A percentile compares a stretch with the other conserved stretches of the same genome.
phyloP scores from a whole-genome alignment of 2,888 invertebrate species.

The Scaptomyza parva region DNA sequence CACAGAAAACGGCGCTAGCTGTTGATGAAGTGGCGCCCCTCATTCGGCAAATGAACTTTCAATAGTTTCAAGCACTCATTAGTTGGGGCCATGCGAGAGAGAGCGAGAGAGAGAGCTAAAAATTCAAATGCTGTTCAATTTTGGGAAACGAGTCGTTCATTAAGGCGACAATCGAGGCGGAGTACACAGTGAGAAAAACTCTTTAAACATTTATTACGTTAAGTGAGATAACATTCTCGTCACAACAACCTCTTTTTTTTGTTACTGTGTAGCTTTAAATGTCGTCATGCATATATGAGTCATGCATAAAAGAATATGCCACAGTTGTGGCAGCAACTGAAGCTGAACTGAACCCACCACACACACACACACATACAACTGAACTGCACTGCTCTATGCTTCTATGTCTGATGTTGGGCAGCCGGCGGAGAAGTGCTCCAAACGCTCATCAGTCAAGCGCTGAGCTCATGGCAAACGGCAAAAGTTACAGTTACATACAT shows the following conservation, averaged over 20 bases:
- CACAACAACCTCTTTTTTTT: not conserved
- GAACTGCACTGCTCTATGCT: not conserved
- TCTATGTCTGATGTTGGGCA: not conserved
- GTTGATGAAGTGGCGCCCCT: constrained; percentile 15
- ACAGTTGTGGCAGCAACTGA: constrained; percentile 37
- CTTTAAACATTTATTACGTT: no score
- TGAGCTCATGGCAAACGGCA: constrained; percentile 33
- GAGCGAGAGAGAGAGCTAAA: no score
- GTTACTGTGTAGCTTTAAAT: not conserved
- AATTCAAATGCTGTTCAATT: constrained; percentile 58
- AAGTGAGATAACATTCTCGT: no score
- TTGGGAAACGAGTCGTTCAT: constrained; percentile 61
- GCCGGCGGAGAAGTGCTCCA: constrained; percentile 20
- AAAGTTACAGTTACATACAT: constrained; percentile 35
- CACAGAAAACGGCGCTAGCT: constrained; percentile 6
- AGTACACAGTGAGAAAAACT: not conserved
- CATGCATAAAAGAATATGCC: constrained; percentile 58
- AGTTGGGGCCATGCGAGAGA: not conserved
- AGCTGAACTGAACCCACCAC: constrained; percentile 22
- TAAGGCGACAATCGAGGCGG: constrained; percentile 27
- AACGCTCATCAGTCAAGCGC: constrained; percentile 60
- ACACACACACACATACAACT: no score
- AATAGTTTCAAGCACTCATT: constrained; percentile 24
- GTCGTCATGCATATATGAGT: constrained; percentile 49
- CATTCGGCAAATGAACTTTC: constrained; percentile 31